A percentile compares a stretch with the other conserved stretches of the same genome.
These are phyloP conservation scores for Cygnus atratus DNA, from an alignment of 2,113 vertebrate genomes.

Conservation along the genomic window DNA sequence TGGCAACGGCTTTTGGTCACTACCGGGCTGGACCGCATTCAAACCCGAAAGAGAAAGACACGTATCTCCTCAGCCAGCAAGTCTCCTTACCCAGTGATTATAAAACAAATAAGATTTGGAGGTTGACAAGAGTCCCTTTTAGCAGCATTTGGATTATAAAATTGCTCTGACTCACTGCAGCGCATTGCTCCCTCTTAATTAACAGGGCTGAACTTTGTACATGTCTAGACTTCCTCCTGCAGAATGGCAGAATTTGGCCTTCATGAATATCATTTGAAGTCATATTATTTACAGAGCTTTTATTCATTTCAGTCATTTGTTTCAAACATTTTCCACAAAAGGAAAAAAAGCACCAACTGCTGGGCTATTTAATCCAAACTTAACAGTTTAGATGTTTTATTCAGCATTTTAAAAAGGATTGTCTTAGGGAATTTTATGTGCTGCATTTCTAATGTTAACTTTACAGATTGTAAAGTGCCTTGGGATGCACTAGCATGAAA, in stretches of 20 bases:
- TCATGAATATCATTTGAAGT: conserved; percentile 58
- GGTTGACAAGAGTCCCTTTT: conserved; percentile 65
- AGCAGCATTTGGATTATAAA: conserved; percentile 68
- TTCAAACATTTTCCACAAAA: conserved; percentile 63
- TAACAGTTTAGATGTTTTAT: conserved; percentile 68
- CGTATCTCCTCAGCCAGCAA: conserved; percentile 3
- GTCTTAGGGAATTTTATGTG: conserved; percentile 59
- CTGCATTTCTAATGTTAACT: conserved; percentile 62
- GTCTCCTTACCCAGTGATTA: conserved; percentile 25
- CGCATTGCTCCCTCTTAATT: conserved; percentile 64
- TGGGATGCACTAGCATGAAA: conserved; percentile 61
- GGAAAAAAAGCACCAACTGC: conserved; percentile 65
- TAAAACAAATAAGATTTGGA: conserved; percentile 59
- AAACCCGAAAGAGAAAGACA: background rate
- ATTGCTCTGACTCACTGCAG: conserved; percentile 62
- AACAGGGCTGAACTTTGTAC: conserved; percentile 66
- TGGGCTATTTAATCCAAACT: conserved; percentile 68
- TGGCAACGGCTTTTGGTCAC: conserved; percentile 45
- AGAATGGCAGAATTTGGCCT: conserved; percentile 63
- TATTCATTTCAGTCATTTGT: conserved; percentile 65
- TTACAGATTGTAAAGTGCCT: conserved; percentile 68
- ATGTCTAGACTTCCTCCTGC: conserved; percentile 66
- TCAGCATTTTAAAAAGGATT: conserved; percentile 65
- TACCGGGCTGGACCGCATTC: conserved; percentile 36
- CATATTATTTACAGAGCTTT: conserved; percentile 66